A percentile compares a stretch with the other conserved stretches of the same genome.
phyloP scores from a whole-genome alignment of 1,140 invertebrate genomes.

The Megalonaias nervosa region DNA sequence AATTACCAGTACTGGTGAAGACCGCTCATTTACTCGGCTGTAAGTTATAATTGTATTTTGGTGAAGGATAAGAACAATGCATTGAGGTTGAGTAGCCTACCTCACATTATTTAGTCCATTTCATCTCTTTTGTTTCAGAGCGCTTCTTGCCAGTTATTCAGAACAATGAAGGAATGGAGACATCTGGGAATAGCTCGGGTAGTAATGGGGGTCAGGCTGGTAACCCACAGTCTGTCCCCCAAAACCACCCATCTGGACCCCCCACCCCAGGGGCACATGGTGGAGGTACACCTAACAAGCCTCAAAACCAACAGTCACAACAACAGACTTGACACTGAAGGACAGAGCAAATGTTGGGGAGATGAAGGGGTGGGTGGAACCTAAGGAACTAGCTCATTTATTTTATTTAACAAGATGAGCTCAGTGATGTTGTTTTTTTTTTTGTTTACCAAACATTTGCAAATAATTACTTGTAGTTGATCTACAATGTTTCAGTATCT shows the following conservation, averaged over 20 bases:
- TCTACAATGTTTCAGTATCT: too few species aligned
- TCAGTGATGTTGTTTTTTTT: too few species aligned
- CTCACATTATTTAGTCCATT: neutral
- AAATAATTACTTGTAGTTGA: too few species aligned
- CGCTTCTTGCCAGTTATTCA: constrained; percentile 62
- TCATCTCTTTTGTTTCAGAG: constrained; percentile 48
- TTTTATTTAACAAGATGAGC: too few species aligned
- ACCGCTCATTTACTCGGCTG: neutral
- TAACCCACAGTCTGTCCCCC: constrained; percentile 31
- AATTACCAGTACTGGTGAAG: neutral
- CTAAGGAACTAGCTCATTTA: too few species aligned
- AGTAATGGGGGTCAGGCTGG: constrained; percentile 27
- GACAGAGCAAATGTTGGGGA: too few species aligned
- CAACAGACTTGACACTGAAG: neutral
- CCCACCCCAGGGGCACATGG: constrained; percentile 38
- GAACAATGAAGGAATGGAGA: constrained; percentile 57
- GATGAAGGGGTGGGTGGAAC: too few species aligned
- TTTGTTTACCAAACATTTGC: too few species aligned
- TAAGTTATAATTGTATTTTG: neutral
- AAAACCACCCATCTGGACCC: constrained; percentile 34
- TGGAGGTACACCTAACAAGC: constrained; percentile 20
- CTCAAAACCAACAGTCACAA: constrained; percentile 20
- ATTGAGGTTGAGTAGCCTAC: neutral
- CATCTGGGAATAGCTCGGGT: constrained; percentile 21
- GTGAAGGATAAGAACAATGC: neutral